Evolutionary conservation across 1,140 invertebrate species (phyloP), one percentile per base, ranked within the genome.

Genomic region (Chironomus striatipennis): DNA sequence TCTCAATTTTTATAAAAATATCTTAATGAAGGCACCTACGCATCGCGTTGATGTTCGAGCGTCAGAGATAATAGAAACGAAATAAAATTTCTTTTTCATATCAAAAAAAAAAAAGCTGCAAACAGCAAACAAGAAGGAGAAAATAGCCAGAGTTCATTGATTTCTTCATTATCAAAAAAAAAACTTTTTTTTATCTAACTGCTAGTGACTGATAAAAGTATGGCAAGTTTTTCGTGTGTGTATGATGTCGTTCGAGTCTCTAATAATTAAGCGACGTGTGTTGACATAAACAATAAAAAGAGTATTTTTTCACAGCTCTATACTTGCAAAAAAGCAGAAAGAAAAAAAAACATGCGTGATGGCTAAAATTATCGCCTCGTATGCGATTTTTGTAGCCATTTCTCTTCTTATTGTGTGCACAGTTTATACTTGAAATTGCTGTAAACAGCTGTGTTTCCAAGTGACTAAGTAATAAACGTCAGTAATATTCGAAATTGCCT

Each of bases 91-190:
- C 5, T 34, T 34, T 34, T 34, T 34, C 1, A 34, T 34, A 34
- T 34, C 24, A 34, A 34, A 34, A 5, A n/a, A n/a, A n/a, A n/a
- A n/a, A n/a, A n/a, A n/a, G n/a, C n/a, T n/a, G n/a, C n/a, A n/a
- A n/a, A n/a, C n/a, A 34, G 24, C 24, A 34, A 5, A 57, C n/a
- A 57, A 57, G 47, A n/a, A 57, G 47, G n/a, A n/a, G n/a, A 57
- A 57, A 57, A 15, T 57, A n/a, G 47, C 24, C 5, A 57, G n/a
- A 57, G 47, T 57, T 57, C 47, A 57, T 57, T 57, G 47, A 12
- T 57, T 57, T 57, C 12, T 57, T 57, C n/a, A 57, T 57, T 57
- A 57, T 57, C 47, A n/a, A 57, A 57, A 57, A 12, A n/a, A 57
- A 57, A 15, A n/a, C 15, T 57, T 57, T n/a, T n/a, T n/a, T 57